Conservation (phyloP, 2,888 invertebrate genomes). For the Morpho deidamia region DNA sequence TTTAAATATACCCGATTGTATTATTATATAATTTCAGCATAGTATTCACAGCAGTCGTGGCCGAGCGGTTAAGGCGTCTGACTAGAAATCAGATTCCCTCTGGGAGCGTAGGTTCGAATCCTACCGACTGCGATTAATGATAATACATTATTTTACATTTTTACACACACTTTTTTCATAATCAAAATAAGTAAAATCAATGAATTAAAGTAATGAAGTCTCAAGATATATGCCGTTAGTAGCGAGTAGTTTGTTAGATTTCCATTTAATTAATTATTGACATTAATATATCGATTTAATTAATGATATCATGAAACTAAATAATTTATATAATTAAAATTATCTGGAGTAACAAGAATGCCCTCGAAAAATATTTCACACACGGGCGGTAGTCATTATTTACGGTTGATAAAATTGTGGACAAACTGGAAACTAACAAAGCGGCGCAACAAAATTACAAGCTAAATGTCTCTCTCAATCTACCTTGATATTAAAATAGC, state of each 20-base stretch:
- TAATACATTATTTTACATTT: conserved; percentile 13
- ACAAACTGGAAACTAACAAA: conserved; percentile 11
- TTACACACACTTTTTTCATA: neutral
- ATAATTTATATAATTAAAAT: too few species aligned
- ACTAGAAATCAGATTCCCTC: conserved; percentile 94
- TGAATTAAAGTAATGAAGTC: too few species aligned
- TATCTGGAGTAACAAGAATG: too few species aligned
- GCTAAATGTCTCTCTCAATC: conserved; percentile 19
- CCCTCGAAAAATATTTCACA: neutral
- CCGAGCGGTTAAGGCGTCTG: conserved; percentile 94
- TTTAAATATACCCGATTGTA: neutral
- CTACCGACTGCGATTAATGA: conserved; percentile 84
- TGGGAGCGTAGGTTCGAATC: conserved; percentile 95
- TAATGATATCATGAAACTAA: too few species aligned
- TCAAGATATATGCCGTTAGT: too few species aligned
- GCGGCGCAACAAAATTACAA: conserved; percentile 25
- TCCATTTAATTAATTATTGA: too few species aligned
- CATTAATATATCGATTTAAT: too few species aligned
- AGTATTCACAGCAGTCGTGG: conserved; percentile 81
- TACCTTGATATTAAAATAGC: conserved; percentile 22
- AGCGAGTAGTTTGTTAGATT: too few species aligned
- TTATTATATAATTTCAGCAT: neutral
- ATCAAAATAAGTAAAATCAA: neutral
- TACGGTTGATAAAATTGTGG: conserved; percentile 12
- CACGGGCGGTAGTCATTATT: neutral